Evolutionary conservation across 2,113 vertebrate genomes (phyloP), one percentile per base, ranked within the genome.

Genomic region (Emydocephalus ijimae): DNA sequence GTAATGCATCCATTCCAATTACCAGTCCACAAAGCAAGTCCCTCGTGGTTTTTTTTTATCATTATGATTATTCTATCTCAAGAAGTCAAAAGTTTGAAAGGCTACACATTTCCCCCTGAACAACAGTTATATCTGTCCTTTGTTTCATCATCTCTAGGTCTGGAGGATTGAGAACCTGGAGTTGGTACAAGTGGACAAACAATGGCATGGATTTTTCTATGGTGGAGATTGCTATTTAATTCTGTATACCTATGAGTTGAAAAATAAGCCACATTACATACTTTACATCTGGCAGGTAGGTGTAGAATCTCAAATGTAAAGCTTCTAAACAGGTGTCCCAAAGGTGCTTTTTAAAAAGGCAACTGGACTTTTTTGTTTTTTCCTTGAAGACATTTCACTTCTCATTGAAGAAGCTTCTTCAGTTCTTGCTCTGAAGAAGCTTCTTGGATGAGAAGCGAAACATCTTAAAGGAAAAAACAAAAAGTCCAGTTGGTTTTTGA

Each of bases 211-310:
- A 56, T 98, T 98, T 96, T 98, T 99, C 96, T 99, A 98, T 0
- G 98, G 98, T n/a, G 98, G 98, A 86, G 98, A 99, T 95, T 99
- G 98, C 94, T 99, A 99, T 93, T 97, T 99, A 93, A 96, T 99
- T 85, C 97, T 99, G 34, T 99, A 99, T 95, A 98, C 98, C 0
- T 99, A 99, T 12, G 90, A 98, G 39, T 96, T 98, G 4, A 96
- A 97, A 57, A 94, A 90, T 91, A 98, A 96, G 96, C 95, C 96
- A 3, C 95, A 88, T 93, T 98, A 98, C 96, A 94, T 99, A 91
- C 95, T 99, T 39, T 99, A 99, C 94, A 98, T 98, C 23, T 99
- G 98, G 98, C 98, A 98, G 98, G 98, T 99, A 96, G 95, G 96
- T 61, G 9, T 20, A 29, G 26, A 10, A 21, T 69, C 21, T 74